A percentile compares a stretch with the other conserved stretches of the same genome.
These are phyloP conservation scores for Cylas formicarius DNA, from an alignment of 1,140 invertebrate species.

Conservation along the genomic window DNA sequence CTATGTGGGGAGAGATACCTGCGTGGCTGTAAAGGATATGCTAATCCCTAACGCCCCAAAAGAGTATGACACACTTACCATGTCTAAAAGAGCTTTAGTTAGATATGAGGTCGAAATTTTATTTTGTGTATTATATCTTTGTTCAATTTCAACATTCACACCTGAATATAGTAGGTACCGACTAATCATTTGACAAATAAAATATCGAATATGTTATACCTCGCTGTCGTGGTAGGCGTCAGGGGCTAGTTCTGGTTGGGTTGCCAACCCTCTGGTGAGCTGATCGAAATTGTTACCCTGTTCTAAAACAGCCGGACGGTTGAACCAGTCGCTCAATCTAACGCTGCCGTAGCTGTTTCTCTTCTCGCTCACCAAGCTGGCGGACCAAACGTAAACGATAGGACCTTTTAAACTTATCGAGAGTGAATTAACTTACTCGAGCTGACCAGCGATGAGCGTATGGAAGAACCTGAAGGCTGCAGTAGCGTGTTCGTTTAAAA, in stretches of 20 bases:
- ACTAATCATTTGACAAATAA: too few species aligned
- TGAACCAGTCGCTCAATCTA: slow-evolving; percentile 71
- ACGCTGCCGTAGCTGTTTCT: slow-evolving; percentile 52
- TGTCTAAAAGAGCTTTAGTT: too few species aligned
- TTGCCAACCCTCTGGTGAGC: slow-evolving; percentile 62
- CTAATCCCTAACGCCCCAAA: too few species aligned
- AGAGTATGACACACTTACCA: too few species aligned
- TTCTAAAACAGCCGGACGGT: slow-evolving; percentile 61
- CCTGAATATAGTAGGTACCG: too few species aligned
- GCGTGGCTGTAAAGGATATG: too few species aligned
- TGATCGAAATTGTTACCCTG: slow-evolving; percentile 63
- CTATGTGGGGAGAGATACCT: too few species aligned
- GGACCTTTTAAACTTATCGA: slow-evolving; percentile 1
- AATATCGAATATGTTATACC: too few species aligned
- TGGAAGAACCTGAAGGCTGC: slow-evolving; percentile 87
- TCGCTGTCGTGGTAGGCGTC: slow-evolving; percentile 68
- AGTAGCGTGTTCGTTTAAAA: slow-evolving; percentile 78
- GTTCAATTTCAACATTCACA: too few species aligned
- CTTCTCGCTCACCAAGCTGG: slow-evolving; percentile 58
- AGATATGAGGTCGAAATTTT: too few species aligned
- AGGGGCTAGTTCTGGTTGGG: slow-evolving; percentile 60
- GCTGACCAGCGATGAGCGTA: slow-evolving; percentile 67
- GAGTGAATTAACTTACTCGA: slow-evolving; percentile 54
- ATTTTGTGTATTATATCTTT: too few species aligned
- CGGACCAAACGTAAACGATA: slow-evolving; percentile 14